phyloP scores from a whole-genome alignment of 2,888 invertebrate species.

The Adelphocoris suturalis region DNA sequence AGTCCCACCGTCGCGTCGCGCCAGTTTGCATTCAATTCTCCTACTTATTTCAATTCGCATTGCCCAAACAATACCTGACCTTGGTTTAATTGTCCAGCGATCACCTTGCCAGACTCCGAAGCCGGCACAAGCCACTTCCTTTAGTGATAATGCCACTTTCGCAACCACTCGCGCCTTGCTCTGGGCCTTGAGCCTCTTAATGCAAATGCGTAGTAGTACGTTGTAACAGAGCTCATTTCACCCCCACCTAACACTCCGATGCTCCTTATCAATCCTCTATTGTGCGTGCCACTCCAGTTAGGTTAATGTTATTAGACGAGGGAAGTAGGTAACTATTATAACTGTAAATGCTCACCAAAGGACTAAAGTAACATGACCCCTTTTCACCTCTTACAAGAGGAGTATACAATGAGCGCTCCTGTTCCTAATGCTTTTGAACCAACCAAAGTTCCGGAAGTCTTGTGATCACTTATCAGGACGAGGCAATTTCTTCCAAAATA shows the following conservation, averaged over 20 bases:
- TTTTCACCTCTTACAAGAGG: too few relatives aligned
- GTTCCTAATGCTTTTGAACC: too few relatives aligned
- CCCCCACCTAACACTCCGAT: background rate
- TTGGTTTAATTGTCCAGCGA: constrained; percentile 61
- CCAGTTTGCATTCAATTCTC: constrained; percentile 10
- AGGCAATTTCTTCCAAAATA: too few relatives aligned
- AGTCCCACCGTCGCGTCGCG: too few relatives aligned
- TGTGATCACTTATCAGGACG: too few relatives aligned
- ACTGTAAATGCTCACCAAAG: background rate
- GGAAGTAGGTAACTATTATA: background rate
- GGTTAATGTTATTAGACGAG: background rate
- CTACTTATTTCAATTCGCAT: constrained; percentile 17
- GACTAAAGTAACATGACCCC: background rate
- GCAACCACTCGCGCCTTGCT: constrained; percentile 26
- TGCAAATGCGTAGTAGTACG: background rate
- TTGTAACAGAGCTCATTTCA: background rate
- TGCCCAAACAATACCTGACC: constrained; percentile 53
- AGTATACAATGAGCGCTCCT: too few relatives aligned
- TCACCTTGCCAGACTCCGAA: constrained; percentile 54
- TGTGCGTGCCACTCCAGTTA: background rate
- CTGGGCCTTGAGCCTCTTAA: constrained; percentile 6
- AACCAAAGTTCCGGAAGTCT: too few relatives aligned
- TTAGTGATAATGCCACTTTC: constrained; percentile 55
- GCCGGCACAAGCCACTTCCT: constrained; percentile 42
- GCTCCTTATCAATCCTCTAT: background rate